These are phyloP conservation scores for Tethya wilhelma DNA, from an alignment of 37 sponge, comb jelly and placozoan genomes.

Conservation along the genomic window DNA sequence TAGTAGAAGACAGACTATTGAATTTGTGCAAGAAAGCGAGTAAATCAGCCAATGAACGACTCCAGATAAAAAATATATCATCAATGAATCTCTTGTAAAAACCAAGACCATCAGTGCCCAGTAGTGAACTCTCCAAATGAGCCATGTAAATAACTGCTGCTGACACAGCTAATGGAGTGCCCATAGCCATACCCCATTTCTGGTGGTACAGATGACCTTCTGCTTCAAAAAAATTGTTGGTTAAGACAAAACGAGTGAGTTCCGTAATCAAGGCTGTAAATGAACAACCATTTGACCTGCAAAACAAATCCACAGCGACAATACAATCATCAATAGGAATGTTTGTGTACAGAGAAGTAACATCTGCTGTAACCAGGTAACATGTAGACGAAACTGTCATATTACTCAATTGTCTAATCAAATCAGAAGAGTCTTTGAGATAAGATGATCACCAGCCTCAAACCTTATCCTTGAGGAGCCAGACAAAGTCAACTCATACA, in stretches of 20 bases:
- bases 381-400: no score
- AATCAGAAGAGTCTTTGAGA: no score
- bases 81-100: conserved; percentile 1
- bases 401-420: no score
- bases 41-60: neutral
- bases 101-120: neutral
- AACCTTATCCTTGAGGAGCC: no score
- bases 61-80: neutral
- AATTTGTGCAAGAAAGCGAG: neutral
- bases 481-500: no score
- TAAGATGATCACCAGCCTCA: no score
- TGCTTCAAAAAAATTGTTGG: neutral
- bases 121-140: neutral
- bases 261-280: neutral
- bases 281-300: neutral
- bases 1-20: neutral
- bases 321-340: neutral
- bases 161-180: neutral
- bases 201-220: neutral
- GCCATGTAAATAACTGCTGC: neutral
- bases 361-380: neutral
- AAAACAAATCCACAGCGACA: neutral
- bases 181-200: neutral
- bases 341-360: neutral
- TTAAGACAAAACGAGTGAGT: neutral